Conservation (phyloP, 2,888 invertebrate genomes). For the Leptopterna dolabrata region DNA sequence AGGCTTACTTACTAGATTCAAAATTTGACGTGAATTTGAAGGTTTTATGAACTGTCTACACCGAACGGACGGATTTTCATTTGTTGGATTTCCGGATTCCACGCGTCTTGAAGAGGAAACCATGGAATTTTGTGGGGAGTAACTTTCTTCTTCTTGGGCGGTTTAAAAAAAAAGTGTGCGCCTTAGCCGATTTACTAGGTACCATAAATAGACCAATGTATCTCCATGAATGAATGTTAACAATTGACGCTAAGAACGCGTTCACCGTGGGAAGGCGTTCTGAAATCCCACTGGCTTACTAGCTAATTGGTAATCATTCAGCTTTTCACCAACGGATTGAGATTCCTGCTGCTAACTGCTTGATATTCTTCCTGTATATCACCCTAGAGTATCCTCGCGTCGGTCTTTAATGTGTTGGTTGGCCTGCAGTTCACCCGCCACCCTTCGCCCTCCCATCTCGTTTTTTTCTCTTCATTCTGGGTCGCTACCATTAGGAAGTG, state of each 20-base stretch:
- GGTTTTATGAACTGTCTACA: too few species aligned
- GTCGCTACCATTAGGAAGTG: slow-evolving; percentile 31
- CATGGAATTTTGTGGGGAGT: too few species aligned
- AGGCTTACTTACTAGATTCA: too few species aligned
- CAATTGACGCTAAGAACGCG: background rate
- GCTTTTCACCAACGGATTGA: background rate
- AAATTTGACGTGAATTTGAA: too few species aligned
- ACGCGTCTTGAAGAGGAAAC: too few species aligned
- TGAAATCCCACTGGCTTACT: background rate
- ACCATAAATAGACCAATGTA: too few species aligned
- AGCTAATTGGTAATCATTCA: background rate
- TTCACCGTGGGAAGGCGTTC: background rate
- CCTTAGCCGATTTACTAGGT: too few species aligned
- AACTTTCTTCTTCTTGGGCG: too few species aligned
- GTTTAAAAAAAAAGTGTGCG: too few species aligned
- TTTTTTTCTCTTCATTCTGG: slow-evolving; percentile 30
- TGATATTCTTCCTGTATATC: background rate
- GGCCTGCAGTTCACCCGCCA: background rate
- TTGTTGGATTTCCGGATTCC: too few species aligned
- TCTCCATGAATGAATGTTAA: background rate
- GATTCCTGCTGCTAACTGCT: background rate
- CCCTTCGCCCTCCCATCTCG: background rate
- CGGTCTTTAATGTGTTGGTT: slow-evolving; percentile 6
- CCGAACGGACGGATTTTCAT: too few species aligned
- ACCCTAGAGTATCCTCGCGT: background rate